These are phyloP conservation scores for Aphelenchoides fujianensis DNA, from an alignment of 1,140 invertebrate genomes.

Conservation along the genomic window DNA sequence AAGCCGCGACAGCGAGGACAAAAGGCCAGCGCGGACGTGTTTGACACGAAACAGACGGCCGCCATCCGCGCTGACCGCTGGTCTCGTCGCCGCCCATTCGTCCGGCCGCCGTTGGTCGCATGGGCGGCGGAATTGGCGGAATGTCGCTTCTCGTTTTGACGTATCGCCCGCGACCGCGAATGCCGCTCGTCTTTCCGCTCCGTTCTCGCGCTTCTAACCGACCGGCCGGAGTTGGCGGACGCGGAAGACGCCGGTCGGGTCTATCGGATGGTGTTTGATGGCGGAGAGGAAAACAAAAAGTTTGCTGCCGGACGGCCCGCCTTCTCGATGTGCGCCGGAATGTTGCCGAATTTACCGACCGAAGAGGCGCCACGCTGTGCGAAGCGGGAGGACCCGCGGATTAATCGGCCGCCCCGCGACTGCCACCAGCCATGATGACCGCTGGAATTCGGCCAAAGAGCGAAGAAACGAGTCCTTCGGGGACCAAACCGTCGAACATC, in stretches of 20 bases:
- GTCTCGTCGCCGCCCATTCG: background rate
- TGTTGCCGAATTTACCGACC: slow-evolving; percentile 2
- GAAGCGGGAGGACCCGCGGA: background rate
- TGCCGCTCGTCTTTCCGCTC: background rate
- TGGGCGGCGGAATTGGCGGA: background rate
- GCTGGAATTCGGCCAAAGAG: background rate
- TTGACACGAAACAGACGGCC: too few species aligned
- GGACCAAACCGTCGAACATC: background rate
- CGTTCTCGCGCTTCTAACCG: background rate
- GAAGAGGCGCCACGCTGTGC: background rate
- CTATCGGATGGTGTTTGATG: background rate
- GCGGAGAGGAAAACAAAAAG: slow-evolving; percentile 5
- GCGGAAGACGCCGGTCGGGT: background rate
- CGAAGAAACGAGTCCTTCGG: background rate
- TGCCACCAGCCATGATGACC: background rate
- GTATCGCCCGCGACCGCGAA: background rate
- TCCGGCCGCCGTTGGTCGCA: background rate
- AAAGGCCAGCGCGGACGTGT: too few species aligned
- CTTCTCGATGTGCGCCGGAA: too few species aligned
- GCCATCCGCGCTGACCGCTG: background rate
- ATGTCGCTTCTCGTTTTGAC: slow-evolving; percentile 5
- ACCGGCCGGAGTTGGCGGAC: background rate
- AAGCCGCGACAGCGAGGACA: too few species aligned
- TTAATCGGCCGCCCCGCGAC: background rate
- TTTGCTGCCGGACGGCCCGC: too few species aligned